Evolutionary conservation across 2,113 vertebrate species (phyloP).

Genomic region (Todiramphus chloris): DNA sequence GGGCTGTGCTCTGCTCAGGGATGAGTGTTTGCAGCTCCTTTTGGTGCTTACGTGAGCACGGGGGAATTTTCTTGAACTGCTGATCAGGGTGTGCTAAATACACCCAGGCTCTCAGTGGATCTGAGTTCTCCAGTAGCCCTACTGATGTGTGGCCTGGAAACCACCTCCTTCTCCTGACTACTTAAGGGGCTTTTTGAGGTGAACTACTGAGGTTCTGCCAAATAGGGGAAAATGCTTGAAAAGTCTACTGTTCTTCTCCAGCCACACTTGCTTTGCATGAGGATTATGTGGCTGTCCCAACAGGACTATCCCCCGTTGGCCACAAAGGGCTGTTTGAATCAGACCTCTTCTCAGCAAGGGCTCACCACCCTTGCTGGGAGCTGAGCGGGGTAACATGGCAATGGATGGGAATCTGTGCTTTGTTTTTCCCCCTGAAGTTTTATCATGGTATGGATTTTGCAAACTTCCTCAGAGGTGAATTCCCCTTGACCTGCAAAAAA

Average conservation of each 20-base stretch:
- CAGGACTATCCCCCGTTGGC: neutral
- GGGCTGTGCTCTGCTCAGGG: neutral
- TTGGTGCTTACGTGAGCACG: neutral
- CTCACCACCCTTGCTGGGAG: neutral
- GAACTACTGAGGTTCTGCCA: neutral
- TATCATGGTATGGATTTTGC: neutral
- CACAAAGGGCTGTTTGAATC: neutral
- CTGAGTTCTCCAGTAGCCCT: neutral
- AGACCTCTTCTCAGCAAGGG: neutral
- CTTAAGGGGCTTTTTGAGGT: neutral
- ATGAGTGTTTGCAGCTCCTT: neutral
- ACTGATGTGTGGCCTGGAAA: neutral
- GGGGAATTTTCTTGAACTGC: neutral
- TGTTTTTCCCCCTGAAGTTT: neutral
- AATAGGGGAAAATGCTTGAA: neutral
- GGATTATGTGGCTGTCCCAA: neutral
- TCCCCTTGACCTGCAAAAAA: neutral
- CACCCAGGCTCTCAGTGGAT: too few relatives aligned
- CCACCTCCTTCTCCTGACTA: neutral
- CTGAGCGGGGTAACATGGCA: neutral
- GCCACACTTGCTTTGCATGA: neutral
- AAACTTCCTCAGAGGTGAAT: neutral
- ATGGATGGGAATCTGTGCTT: neutral
- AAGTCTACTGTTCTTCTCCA: neutral
- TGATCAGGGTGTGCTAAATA: neutral